Percentiles rank a stretch among this genome's conserved stretches.
Evolutionary conservation across 1,140 invertebrate species (phyloP).

Genomic region (Plutomurus gul): DNA sequence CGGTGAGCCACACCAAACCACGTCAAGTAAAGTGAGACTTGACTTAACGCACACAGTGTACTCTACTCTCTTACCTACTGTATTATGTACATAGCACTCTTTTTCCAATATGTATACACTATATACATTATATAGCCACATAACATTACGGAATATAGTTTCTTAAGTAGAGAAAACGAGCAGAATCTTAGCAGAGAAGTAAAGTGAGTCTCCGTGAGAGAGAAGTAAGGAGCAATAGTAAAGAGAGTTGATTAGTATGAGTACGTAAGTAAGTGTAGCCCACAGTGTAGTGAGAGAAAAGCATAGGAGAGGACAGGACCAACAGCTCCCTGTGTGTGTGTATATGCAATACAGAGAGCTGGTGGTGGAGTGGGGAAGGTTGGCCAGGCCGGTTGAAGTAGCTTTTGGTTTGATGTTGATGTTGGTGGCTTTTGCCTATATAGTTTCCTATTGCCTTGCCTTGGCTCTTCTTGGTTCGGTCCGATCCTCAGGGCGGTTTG

Average conservation of each 20-base stretch:
- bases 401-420: constrained; percentile 18
- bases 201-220: neutral
- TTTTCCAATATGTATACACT: neutral
- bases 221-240: neutral
- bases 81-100: neutral
- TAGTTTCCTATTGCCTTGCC: constrained; percentile 14
- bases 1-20: neutral
- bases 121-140: neutral
- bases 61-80: neutral
- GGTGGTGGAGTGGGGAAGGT: constrained; percentile 22
- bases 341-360: neutral
- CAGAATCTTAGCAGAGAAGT: neutral
- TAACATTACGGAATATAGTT: neutral
- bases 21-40: neutral
- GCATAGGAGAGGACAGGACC: too few relatives aligned
- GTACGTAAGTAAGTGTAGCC: too few relatives aligned
- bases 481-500: constrained; percentile 43
- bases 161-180: neutral
- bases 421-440: constrained; percentile 2
- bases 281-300: neutral
- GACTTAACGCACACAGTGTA: too few relatives aligned
- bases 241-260: too few relatives aligned
- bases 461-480: constrained; percentile 22
- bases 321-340: neutral
- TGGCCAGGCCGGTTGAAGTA: neutral